Evolutionary conservation across 2,113 vertebrate species (phyloP), one percentile per base, ranked within the genome.

Genomic region (Athene cunicularia): DNA sequence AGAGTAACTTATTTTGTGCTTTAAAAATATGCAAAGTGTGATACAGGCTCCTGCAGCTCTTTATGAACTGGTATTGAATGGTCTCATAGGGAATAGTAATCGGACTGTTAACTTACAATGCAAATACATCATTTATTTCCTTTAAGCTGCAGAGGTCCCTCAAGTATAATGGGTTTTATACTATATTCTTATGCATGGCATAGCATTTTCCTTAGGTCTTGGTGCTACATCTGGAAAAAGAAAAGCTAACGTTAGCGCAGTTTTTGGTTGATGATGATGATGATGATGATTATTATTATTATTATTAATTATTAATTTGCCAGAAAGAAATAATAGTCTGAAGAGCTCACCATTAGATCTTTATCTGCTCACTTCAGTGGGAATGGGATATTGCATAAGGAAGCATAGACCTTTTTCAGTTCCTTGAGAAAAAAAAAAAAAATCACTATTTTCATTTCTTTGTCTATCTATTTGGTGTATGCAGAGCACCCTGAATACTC

Each of bases 401-500:
- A 91, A 75, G 56, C 35, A 55, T 45, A 14, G 21, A 43, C 10
- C 16, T 75, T 47, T 93, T 68, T 26, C 20, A 12, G 20, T 49
- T 80, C n/a, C 66, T 70, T 55, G 56, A 56, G 22, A 11, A 37
- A 39, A 59, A 53, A 70, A 70, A 22, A 33, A 59, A 39, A 53
- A 55, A 86, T 52, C 63, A 58, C 52, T 91, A 28, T 6, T 63
- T 90, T 52, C 24, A 81, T 80, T 73, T 26, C n/a, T 11, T 76
- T 55, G 32, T 97, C n/a, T 89, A 95, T 76, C 81, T 94, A 39
- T 66, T 92, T 49, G 5, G 15, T 88, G 80, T 97, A 56, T 92
- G 91, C 53, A 97, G 93, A 95, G 80, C 94, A 59, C 76, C 49
- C 50, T 94, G 94, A 90, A 97, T 97, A 49, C 86, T 95, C 74